Conservation (phyloP, 2,113 vertebrate species). For the Acanthisitta chloris region DNA sequence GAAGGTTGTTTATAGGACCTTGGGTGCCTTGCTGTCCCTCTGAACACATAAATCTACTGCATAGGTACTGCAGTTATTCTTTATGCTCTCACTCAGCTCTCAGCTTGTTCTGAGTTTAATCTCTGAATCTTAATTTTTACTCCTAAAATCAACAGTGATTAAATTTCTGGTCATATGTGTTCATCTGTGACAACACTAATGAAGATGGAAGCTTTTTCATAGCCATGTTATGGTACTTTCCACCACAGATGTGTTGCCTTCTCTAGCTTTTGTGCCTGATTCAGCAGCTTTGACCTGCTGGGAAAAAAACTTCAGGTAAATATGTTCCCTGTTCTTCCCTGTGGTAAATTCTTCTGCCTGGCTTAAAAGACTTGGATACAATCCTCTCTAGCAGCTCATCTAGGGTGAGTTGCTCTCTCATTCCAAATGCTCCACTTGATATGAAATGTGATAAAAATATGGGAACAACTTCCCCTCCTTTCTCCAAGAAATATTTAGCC, state of each 20-base stretch:
- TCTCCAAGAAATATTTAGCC: constrained; percentile 15
- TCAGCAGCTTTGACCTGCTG: not conserved
- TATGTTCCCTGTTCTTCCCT: not conserved
- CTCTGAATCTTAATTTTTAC: not conserved
- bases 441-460: not conserved
- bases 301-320: not conserved
- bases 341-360: not conserved
- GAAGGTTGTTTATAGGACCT: not conserved
- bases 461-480: not conserved
- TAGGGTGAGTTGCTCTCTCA: not conserved
- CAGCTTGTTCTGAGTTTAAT: not conserved
- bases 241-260: not conserved
- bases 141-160: not conserved
- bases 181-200: not conserved
- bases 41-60: not conserved
- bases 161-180: not conserved
- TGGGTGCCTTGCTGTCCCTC: not conserved
- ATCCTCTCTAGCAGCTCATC: not conserved
- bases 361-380: not conserved
- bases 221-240: not conserved
- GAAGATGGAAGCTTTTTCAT: not conserved
- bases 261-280: not conserved
- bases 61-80: not conserved
- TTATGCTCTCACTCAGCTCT: not conserved
- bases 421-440: not conserved